Evolutionary conservation across 2,797 vertebrate species (phyloP).

Genomic region (Parauchenoglanis punctatus): DNA sequence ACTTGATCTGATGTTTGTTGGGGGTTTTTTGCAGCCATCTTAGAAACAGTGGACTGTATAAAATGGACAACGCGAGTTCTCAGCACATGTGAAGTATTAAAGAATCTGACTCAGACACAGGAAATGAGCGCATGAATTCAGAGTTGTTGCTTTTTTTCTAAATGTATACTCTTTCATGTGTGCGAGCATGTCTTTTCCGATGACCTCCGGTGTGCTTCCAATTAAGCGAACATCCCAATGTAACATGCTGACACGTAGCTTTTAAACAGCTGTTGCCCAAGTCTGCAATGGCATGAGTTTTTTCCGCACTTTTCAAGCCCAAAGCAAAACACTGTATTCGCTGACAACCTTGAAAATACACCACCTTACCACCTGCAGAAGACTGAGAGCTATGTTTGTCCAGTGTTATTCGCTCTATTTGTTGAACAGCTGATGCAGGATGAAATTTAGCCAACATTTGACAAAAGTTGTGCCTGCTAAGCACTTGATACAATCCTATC

Average conservation of each 20-base stretch:
- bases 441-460: background rate
- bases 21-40: background rate
- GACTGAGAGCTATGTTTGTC: background rate
- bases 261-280: slow-evolving; percentile 38
- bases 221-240: slow-evolving; percentile 20
- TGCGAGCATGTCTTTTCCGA: background rate
- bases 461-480: slow-evolving; percentile 12
- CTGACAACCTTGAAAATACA: background rate
- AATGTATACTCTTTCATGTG: slow-evolving; percentile 21
- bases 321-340: slow-evolving; percentile 9
- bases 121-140: slow-evolving; percentile 56
- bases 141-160: background rate
- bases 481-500: background rate
- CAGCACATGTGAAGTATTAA: slow-evolving; percentile 46
- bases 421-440: slow-evolving; percentile 12
- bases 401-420: background rate
- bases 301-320: slow-evolving; percentile 27
- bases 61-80: background rate
- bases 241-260: slow-evolving; percentile 36
- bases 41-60: background rate
- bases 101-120: slow-evolving; percentile 41
- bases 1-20: no score
- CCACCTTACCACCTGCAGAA: slow-evolving; percentile 2
- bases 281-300: slow-evolving; percentile 14
- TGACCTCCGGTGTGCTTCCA: slow-evolving; percentile 37